These are phyloP conservation scores for Varecia variegata DNA, from an alignment of 2,797 vertebrate genomes.

Conservation along the genomic window DNA sequence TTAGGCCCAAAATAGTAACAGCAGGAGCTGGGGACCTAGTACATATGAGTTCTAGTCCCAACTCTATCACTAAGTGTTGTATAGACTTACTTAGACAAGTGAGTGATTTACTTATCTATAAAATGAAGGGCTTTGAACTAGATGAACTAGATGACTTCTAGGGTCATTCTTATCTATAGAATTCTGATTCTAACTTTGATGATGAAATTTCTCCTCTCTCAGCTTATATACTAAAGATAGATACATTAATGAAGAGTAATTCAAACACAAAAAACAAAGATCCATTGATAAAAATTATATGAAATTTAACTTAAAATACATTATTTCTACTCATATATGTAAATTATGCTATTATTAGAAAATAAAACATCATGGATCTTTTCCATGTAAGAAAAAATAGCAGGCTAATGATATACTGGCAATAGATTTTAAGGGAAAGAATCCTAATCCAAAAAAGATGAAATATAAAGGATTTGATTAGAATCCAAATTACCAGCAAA, in stretches of 20 bases:
- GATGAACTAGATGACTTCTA: neutral
- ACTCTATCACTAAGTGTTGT: neutral
- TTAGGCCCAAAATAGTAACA: neutral
- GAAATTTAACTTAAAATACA: neutral
- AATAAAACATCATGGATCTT: neutral
- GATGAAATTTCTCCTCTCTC: neutral
- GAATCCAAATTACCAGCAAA: slow-evolving; percentile 7
- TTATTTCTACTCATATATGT: neutral
- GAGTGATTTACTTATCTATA: neutral
- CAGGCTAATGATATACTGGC: neutral
- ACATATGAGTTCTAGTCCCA: neutral
- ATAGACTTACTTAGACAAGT: neutral
- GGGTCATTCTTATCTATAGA: neutral
- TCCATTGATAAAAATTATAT: slow-evolving; percentile 21
- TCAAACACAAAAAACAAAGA: neutral
- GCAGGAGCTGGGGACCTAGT: neutral
- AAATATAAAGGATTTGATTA: slow-evolving; percentile 22
- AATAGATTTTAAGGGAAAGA: slow-evolving; percentile 11
- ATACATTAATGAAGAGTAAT: slow-evolving; percentile 16
- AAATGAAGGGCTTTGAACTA: neutral
- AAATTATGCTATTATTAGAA: slow-evolving; percentile 25
- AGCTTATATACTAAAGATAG: neutral
- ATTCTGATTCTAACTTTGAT: slow-evolving; percentile 31
- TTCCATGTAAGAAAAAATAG: slow-evolving; percentile 20
- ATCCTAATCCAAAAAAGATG: slow-evolving; percentile 36